phyloP scores from a whole-genome alignment of 2,888 invertebrate genomes.

The Platycnemis pennipes region DNA sequence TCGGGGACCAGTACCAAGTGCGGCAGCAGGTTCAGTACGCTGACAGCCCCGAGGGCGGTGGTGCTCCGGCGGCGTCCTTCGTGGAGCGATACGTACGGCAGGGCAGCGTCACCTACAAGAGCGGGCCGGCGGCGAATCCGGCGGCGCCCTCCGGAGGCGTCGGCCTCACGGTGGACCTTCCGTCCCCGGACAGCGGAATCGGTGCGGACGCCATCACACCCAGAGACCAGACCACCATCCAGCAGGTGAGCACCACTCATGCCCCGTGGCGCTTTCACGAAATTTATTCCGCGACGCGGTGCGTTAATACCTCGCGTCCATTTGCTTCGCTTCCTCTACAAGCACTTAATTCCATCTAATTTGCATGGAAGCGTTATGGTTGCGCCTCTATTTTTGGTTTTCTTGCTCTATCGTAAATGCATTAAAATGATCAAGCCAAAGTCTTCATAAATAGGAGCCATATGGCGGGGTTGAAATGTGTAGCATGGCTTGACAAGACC shows the following conservation, averaged over 20 bases:
- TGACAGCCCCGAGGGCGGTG: slow-evolving; percentile 78
- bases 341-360: neutral
- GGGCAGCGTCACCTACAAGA: slow-evolving; percentile 82
- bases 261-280: neutral
- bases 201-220: slow-evolving; percentile 96
- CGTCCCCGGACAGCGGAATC: slow-evolving; percentile 97
- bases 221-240: slow-evolving; percentile 92
- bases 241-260: slow-evolving; percentile 85
- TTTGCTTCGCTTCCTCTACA: neutral
- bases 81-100: slow-evolving; percentile 86
- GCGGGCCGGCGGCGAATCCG: slow-evolving; percentile 83
- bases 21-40: slow-evolving; percentile 73
- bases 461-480: neutral
- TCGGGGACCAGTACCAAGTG: slow-evolving; percentile 79
- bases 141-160: slow-evolving; percentile 79
- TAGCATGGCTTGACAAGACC: neutral
- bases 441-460: neutral
- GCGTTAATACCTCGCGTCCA: neutral
- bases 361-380: neutral
- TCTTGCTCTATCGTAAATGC: neutral
- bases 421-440: neutral
- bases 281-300: neutral
- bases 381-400: neutral
- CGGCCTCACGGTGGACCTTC: slow-evolving; percentile 95
- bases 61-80: slow-evolving; percentile 82